phyloP scores from a whole-genome alignment of 2,113 vertebrate genomes.

The Actenoides lindsayi region DNA sequence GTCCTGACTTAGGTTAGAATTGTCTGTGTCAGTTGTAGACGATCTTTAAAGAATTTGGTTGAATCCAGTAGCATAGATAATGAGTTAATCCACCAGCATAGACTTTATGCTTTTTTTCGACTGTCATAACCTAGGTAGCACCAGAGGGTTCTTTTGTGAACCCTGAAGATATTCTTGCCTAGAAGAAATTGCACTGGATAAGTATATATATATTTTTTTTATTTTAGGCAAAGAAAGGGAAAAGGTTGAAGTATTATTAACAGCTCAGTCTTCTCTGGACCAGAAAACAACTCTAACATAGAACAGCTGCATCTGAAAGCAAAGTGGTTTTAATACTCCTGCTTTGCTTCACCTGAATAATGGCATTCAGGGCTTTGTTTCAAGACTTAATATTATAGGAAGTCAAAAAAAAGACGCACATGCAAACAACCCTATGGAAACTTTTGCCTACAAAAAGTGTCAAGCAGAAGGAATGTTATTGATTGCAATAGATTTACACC shows the following conservation, averaged over 20 bases:
- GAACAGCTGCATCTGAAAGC: conserved; percentile 47
- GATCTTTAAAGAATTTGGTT: neutral
- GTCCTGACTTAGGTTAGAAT: neutral
- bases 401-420: conserved; percentile 11
- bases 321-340: conserved; percentile 5
- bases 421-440: conserved; percentile 34
- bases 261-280: conserved; percentile 27
- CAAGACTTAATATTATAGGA: conserved; percentile 25
- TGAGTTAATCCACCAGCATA: neutral
- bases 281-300: conserved; percentile 46
- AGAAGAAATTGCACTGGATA: neutral
- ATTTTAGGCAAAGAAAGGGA: neutral
- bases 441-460: conserved; percentile 51
- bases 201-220: neutral
- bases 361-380: conserved; percentile 32
- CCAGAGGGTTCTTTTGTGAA: neutral
- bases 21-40: neutral
- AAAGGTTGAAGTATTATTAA: conserved; percentile 4
- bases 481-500: conserved; percentile 68
- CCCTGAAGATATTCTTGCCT: neutral
- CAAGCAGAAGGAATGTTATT: conserved; percentile 64
- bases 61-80: neutral
- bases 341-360: conserved; percentile 58
- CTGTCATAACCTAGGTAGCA: neutral
- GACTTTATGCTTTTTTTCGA: neutral